These are phyloP conservation scores for Siniperca chuatsi DNA, from an alignment of 2,113 vertebrate species.

Conservation along the genomic window DNA sequence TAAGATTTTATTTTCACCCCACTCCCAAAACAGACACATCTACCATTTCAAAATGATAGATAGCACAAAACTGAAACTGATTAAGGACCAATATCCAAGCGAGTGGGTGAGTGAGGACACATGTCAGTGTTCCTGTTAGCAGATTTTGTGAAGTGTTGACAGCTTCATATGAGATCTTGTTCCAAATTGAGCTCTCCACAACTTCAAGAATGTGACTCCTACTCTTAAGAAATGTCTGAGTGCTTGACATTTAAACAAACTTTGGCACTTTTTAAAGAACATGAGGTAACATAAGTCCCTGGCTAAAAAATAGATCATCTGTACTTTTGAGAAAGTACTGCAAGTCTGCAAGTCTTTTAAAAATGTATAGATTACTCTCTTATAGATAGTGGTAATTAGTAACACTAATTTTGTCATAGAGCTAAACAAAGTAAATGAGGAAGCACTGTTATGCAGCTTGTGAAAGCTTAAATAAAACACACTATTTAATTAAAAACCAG, in stretches of 20 bases:
- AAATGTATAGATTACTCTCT: not conserved
- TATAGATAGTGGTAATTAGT: too few relatives aligned
- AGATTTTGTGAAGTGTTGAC: constrained; percentile 44
- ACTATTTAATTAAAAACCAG: not conserved
- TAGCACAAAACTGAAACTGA: not conserved
- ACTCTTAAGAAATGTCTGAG: constrained; percentile 55
- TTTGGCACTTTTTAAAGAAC: constrained; percentile 23
- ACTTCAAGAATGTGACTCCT: constrained; percentile 26
- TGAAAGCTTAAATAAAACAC: too few relatives aligned
- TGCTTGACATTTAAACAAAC: constrained; percentile 1
- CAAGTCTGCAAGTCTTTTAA: not conserved
- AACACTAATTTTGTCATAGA: not conserved
- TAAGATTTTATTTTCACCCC: not conserved
- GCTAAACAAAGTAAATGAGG: not conserved
- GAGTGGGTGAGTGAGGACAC: constrained; percentile 56
- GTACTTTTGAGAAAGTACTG: not conserved
- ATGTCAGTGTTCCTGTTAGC: constrained; percentile 34
- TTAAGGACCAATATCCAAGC: not conserved
- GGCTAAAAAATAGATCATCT: not conserved
- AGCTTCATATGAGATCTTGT: constrained; percentile 22
- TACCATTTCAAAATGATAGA: constrained; percentile 18
- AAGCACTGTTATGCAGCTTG: not conserved
- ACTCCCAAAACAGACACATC: constrained; percentile 9
- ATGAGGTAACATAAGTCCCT: not conserved
- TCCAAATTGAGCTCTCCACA: constrained; percentile 25